phyloP scores from a whole-genome alignment of 2,113 vertebrate genomes.

The Perca schrenkii region DNA sequence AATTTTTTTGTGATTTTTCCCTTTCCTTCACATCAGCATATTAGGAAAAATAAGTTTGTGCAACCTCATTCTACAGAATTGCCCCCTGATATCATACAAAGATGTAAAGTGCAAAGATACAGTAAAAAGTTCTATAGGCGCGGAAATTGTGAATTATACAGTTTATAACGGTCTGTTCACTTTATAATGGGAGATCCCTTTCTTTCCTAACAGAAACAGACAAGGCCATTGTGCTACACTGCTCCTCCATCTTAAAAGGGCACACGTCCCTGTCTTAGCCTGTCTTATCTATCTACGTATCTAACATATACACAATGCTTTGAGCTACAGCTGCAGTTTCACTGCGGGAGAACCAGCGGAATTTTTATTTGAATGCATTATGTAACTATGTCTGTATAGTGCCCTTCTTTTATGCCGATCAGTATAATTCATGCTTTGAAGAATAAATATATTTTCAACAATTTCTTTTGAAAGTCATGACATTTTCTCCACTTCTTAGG shows the following conservation, averaged over 20 bases:
- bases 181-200: background rate
- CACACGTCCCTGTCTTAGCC: background rate
- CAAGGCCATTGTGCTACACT: background rate
- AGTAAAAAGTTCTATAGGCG: too few species aligned
- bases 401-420: background rate
- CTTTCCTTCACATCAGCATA: too few species aligned
- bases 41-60: background rate
- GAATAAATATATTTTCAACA: background rate
- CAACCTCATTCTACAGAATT: background rate
- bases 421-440: background rate
- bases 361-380: conserved; percentile 8
- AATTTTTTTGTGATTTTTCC: too few species aligned
- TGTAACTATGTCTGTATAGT: background rate
- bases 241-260: background rate
- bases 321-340: background rate
- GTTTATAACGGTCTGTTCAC: background rate
- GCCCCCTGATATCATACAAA: background rate
- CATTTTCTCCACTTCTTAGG: background rate
- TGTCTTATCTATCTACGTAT: too few species aligned
- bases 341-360: background rate
- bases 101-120: background rate
- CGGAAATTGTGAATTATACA: background rate
- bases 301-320: background rate
- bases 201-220: background rate
- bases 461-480: background rate